A percentile compares a stretch with the other conserved stretches of the same genome.
phyloP scores from a whole-genome alignment of 1,140 invertebrate species.

The Hypothenemus hampei region DNA sequence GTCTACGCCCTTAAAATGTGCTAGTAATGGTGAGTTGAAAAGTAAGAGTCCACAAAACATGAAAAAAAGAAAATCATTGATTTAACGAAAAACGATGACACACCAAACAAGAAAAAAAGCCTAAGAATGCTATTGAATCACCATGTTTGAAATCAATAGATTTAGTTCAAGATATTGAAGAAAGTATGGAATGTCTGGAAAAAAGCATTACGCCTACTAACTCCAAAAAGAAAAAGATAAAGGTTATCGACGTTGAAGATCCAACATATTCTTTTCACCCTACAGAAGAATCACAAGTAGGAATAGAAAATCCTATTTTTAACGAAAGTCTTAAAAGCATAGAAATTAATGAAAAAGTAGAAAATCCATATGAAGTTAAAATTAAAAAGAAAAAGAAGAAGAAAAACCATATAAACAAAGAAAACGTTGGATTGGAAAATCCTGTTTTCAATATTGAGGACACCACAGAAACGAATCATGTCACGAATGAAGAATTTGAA shows the following conservation, averaged over 20 bases:
- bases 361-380: slow-evolving; percentile 26
- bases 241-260: no score
- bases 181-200: slow-evolving; percentile 16
- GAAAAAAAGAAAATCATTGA: slow-evolving; percentile 17
- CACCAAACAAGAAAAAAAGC: slow-evolving; percentile 7
- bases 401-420: slow-evolving; percentile 14
- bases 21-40: no score
- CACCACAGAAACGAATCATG: not conserved
- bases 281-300: slow-evolving; percentile 19
- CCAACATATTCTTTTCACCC: not conserved
- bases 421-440: slow-evolving; percentile 29
- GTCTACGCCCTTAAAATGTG: no score
- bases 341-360: not conserved
- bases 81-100: not conserved
- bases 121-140: not conserved
- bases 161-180: not conserved
- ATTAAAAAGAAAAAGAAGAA: slow-evolving; percentile 23
- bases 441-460: slow-evolving; percentile 23
- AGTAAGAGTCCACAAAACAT: slow-evolving; percentile 4
- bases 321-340: slow-evolving; percentile 1
- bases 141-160: not conserved
- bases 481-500: slow-evolving; percentile 18
- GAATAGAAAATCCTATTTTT: slow-evolving; percentile 26
- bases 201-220: slow-evolving; percentile 1
- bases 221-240: slow-evolving; percentile 23